A percentile compares a stretch with the other conserved stretches of the same genome.
phyloP scores from a whole-genome alignment of 2,888 invertebrate genomes.

The Drosophila siamana region DNA sequence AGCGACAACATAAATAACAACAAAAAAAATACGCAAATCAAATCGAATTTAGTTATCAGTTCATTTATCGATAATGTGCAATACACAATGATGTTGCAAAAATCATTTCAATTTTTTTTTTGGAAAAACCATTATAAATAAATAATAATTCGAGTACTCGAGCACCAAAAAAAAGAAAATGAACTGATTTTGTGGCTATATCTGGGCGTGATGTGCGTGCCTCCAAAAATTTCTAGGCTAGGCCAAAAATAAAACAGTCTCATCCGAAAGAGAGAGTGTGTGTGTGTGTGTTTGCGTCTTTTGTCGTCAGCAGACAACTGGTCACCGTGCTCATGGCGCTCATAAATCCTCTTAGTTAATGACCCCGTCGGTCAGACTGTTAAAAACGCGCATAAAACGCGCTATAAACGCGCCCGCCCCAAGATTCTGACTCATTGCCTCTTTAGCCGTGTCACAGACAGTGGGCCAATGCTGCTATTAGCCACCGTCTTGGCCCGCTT shows the following conservation, averaged over 20 bases:
- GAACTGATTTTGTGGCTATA: not conserved
- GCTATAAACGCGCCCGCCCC: slow-evolving; percentile 58
- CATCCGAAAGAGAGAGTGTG: not conserved
- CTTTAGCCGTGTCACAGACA: slow-evolving; percentile 32
- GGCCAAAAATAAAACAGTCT: slow-evolving; percentile 61
- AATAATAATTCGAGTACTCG: slow-evolving; percentile 17
- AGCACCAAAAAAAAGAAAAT: not conserved
- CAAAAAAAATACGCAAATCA: slow-evolving; percentile 41
- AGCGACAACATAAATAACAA: not conserved
- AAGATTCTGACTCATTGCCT: slow-evolving; percentile 56
- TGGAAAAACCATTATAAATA: slow-evolving; percentile 60
- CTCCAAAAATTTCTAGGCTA: slow-evolving; percentile 52
- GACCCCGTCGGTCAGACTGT: slow-evolving; percentile 78
- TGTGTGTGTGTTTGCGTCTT: slow-evolving; percentile 5
- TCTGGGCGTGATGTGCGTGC: slow-evolving; percentile 8
- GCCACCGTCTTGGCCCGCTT: slow-evolving; percentile 17
- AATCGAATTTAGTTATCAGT: slow-evolving; percentile 49
- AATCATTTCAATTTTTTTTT: slow-evolving; percentile 19
- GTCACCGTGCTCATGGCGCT: slow-evolving; percentile 70
- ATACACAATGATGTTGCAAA: slow-evolving; percentile 63
- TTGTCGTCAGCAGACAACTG: slow-evolving; percentile 72
- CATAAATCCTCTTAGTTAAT: slow-evolving; percentile 80
- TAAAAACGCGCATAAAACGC: slow-evolving; percentile 72
- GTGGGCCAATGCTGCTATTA: slow-evolving; percentile 46
- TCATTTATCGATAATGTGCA: slow-evolving; percentile 35